Conservation (phyloP, 2,797 vertebrate genomes). For the Coluber constrictor region DNA sequence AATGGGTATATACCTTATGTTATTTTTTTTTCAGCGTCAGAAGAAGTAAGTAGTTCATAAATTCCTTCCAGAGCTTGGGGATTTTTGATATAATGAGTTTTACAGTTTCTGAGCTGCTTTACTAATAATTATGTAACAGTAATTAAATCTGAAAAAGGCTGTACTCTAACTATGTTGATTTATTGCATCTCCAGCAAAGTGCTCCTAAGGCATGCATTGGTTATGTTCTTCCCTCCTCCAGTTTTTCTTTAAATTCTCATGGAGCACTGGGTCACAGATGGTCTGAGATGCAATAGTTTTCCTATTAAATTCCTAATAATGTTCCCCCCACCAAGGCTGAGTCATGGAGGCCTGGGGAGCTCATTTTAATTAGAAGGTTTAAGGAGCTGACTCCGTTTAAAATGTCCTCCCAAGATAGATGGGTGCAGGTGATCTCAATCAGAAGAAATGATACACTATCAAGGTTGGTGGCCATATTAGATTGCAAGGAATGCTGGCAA, state of each 20-base stretch:
- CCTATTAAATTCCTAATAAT: slow-evolving; percentile 99
- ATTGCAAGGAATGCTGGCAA: slow-evolving; percentile 87
- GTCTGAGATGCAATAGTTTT: slow-evolving; percentile 93
- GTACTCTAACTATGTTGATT: slow-evolving; percentile 87
- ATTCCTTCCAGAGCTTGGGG: slow-evolving; percentile 80
- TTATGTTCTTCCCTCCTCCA: slow-evolving; percentile 74
- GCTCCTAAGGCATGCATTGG: slow-evolving; percentile 77
- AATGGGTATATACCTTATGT: slow-evolving; percentile 60
- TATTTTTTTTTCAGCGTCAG: slow-evolving; percentile 69
- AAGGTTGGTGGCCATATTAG: slow-evolving; percentile 87
- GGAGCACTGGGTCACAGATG: slow-evolving; percentile 96
- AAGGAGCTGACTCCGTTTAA: slow-evolving; percentile 94
- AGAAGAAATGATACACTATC: slow-evolving; percentile 84
- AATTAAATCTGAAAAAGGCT: slow-evolving; percentile 90
- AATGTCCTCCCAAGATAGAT: slow-evolving; percentile 83
- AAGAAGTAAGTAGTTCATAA: slow-evolving; percentile 77
- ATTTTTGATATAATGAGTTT: slow-evolving; percentile 84
- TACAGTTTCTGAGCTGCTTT: slow-evolving; percentile 82
- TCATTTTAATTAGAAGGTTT: slow-evolving; percentile 99
- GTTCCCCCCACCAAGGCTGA: slow-evolving; percentile 75
- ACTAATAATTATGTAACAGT: slow-evolving; percentile 90
- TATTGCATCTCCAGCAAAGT: slow-evolving; percentile 80
- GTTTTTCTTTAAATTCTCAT: slow-evolving; percentile 88
- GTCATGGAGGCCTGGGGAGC: slow-evolving; percentile 89
- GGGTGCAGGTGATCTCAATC: slow-evolving; percentile 88